Conservation (phyloP, 1,140 invertebrate genomes). For the Bombyx mandarina region DNA sequence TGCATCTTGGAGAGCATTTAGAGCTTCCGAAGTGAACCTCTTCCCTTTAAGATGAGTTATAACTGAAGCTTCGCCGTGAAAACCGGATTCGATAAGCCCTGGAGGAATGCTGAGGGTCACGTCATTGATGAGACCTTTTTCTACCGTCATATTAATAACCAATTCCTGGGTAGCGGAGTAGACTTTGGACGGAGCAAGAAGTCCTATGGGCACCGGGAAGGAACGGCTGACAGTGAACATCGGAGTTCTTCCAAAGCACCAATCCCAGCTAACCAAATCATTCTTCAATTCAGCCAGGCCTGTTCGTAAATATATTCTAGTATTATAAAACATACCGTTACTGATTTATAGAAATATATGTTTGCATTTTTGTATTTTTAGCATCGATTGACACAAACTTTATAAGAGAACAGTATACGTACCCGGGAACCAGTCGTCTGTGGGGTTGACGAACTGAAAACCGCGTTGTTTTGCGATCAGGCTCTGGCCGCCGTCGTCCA, state of each 20-base stretch:
- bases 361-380: neutral
- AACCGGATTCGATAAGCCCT: conserved; percentile 62
- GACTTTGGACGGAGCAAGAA: conserved; percentile 47
- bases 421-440: conserved; percentile 90
- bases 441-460: conserved; percentile 89
- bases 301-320: conserved; percentile 26
- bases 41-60: conserved; percentile 66
- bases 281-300: conserved; percentile 77
- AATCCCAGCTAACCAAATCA: conserved; percentile 86
- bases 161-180: conserved; percentile 60
- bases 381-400: too few species aligned
- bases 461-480: conserved; percentile 80
- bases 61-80: conserved; percentile 65
- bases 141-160: conserved; percentile 62
- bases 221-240: conserved; percentile 79
- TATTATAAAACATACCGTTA: neutral
- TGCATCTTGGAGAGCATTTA: conserved; percentile 57
- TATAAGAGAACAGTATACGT: conserved; percentile 17
- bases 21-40: conserved; percentile 62
- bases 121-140: conserved; percentile 62
- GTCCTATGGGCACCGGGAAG: conserved; percentile 57
- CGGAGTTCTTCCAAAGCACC: conserved; percentile 91
- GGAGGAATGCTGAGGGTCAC: conserved; percentile 65
- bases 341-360: neutral
- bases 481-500: conserved; percentile 79